Base-by-base conservation (phyloP, 2,797 vertebrate genomes). In the Salarias fasciatus region DNA sequence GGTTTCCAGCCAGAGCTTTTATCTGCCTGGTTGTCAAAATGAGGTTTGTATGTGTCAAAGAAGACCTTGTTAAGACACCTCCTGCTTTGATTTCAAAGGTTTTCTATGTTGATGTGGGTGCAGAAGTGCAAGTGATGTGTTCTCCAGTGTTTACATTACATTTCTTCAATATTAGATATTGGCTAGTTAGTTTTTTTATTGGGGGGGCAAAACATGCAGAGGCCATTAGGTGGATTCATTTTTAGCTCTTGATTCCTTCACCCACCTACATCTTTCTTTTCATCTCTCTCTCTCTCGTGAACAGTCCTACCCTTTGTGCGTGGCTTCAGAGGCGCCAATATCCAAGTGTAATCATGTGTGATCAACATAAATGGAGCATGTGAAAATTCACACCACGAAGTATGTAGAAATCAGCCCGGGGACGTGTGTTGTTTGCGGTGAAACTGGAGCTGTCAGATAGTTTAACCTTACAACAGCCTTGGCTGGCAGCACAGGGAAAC, bases 301-400 rank as follows among this genome's bases (percentile, higher is more conserved):
- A 40, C 60, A 53, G 52, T 29, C 42, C 29, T 42, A n/a, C 30
- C 2, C 6, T 54, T 35, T 52, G 6, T n/a, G 29, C 57, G 50
- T 44, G 30, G 43, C 57, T 29, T 24, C 36, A 29, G 43, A 67
- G 24, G 62, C 54, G 42, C 30, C 36, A 15, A 65, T 71, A 73
- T 50, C 36, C 29, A 38, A 47, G 69, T 69, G 53, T 72, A 91
- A 86, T 80, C 73, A 80, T 76, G 80, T 81, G 75, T 82, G 77
- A 76, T 73, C 53, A 80, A 67, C 72, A 66, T 67, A 83, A 88
- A 85, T 86, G 80, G 70, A 88, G 75, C 82, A 82, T 86, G 69
- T 72, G 51, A 69, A 75, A 77, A 82, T 68, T 81, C 74, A 83
- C 79, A 79, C 57, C 58, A 52, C 63, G 69, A 72, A 80, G 66